phyloP scores from a whole-genome alignment of 2,113 vertebrate genomes.

The Chaetura pelagica region DNA sequence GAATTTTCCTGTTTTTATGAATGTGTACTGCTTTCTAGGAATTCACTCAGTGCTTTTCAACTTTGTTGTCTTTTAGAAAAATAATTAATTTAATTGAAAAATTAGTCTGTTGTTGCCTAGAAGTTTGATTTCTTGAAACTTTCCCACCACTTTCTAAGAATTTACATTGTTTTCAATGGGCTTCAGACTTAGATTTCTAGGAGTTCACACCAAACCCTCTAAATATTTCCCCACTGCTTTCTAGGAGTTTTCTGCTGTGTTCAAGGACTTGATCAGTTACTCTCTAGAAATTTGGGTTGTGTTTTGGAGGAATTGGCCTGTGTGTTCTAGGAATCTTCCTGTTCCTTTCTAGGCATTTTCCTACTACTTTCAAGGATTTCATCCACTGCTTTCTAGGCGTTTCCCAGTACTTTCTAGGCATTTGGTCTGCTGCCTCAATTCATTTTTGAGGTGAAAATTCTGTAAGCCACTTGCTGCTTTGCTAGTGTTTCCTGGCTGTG shows the following conservation, averaged over 20 bases:
- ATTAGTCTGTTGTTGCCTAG: background rate
- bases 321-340: background rate
- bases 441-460: background rate
- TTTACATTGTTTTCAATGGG: background rate
- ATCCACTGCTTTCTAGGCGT: background rate
- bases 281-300: background rate
- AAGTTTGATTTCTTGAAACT: background rate
- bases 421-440: background rate
- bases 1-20: background rate
- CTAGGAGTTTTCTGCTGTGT: background rate
- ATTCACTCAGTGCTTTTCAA: background rate
- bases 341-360: background rate
- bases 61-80: background rate
- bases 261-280: background rate
- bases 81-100: background rate
- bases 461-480: background rate
- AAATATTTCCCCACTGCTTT: background rate
- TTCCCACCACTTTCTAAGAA: background rate
- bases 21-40: too few relatives aligned
- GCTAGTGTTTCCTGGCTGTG: background rate
- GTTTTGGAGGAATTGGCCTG: background rate
- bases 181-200: background rate
- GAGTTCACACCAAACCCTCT: background rate
- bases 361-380: background rate
- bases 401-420: background rate